A percentile compares a stretch with the other conserved stretches of the same genome.
Evolutionary conservation across 1,140 invertebrate genomes (phyloP).

Genomic region (Drosophila punjabiensis): DNA sequence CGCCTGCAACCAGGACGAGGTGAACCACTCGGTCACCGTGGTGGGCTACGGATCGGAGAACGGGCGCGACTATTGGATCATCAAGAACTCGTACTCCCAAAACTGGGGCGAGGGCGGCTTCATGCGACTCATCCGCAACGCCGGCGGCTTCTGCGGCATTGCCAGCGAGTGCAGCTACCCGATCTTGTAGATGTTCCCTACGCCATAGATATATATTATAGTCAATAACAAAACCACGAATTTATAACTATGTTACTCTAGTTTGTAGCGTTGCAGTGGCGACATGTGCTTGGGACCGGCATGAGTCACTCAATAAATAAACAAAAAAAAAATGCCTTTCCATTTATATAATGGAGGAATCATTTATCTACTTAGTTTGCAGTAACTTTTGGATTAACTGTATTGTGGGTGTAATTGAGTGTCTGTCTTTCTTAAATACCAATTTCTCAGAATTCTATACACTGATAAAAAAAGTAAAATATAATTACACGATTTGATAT

Average conservation of each 20-base stretch:
- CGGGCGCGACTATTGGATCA: slow-evolving; percentile 91
- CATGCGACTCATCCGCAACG: slow-evolving; percentile 89
- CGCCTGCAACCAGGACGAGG: slow-evolving; percentile 85
- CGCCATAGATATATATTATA: slow-evolving; percentile 34
- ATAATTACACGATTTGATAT: too few relatives aligned
- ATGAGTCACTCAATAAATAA: slow-evolving; percentile 28
- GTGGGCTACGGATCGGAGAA: slow-evolving; percentile 88
- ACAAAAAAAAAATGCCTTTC: slow-evolving; percentile 16
- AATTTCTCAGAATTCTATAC: not conserved
- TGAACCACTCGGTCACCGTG: slow-evolving; percentile 87
- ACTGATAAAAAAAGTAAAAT: too few relatives aligned
- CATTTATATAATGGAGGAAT: not conserved
- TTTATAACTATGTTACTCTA: slow-evolving; percentile 62
- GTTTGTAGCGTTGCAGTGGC: slow-evolving; percentile 24
- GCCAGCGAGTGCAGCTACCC: slow-evolving; percentile 83
- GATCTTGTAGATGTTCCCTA: slow-evolving; percentile 47
- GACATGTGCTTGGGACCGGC: not conserved
- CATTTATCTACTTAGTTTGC: not conserved
- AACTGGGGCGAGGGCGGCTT: slow-evolving; percentile 91
- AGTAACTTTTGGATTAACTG: too few relatives aligned
- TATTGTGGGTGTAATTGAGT: not conserved
- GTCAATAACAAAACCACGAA: slow-evolving; percentile 52
- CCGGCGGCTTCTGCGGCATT: slow-evolving; percentile 90
- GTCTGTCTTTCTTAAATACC: not conserved
- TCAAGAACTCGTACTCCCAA: slow-evolving; percentile 91